These are phyloP conservation scores for Drosophila santomea DNA, from an alignment of 1,140 invertebrate genomes.

Conservation along the genomic window DNA sequence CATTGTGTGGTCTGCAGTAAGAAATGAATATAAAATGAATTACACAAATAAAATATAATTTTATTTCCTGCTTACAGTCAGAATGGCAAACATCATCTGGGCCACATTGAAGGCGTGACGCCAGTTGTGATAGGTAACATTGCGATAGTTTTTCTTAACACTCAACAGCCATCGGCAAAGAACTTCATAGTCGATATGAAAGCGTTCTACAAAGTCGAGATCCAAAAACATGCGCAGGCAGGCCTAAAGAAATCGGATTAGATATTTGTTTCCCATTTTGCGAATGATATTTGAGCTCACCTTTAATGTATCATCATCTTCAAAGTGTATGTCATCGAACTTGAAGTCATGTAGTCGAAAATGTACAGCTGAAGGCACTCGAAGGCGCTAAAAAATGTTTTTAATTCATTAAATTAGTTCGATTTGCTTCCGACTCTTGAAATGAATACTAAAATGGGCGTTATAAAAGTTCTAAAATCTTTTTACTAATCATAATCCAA, in stretches of 20 bases:
- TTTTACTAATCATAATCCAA: no score
- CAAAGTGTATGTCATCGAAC: slow-evolving; percentile 94
- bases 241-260: slow-evolving; percentile 86
- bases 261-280: background rate
- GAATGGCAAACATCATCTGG: slow-evolving; percentile 98
- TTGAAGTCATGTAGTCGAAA: slow-evolving; percentile 93
- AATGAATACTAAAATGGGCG: no score
- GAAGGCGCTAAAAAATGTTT: slow-evolving; percentile 56
- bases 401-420: no score
- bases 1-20: slow-evolving; percentile 91
- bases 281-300: slow-evolving; percentile 74
- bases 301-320: slow-evolving; percentile 93
- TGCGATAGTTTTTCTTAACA: slow-evolving; percentile 98
- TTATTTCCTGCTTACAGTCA: slow-evolving; percentile 89
- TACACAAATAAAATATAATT: background rate
- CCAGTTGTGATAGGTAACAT: slow-evolving; percentile 99
- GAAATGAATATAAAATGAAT: background rate
- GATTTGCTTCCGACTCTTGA: no score
- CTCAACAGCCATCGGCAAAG: slow-evolving; percentile 95
- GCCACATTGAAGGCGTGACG: slow-evolving; percentile 98
- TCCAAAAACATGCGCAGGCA: slow-evolving; percentile 96
- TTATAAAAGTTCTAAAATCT: background rate
- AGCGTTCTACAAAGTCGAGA: slow-evolving; percentile 94
- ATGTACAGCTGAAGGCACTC: slow-evolving; percentile 92
- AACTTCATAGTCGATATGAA: slow-evolving; percentile 95